Conservation (phyloP, 1,140 invertebrate species). For the Hylyphantes graminicola region DNA sequence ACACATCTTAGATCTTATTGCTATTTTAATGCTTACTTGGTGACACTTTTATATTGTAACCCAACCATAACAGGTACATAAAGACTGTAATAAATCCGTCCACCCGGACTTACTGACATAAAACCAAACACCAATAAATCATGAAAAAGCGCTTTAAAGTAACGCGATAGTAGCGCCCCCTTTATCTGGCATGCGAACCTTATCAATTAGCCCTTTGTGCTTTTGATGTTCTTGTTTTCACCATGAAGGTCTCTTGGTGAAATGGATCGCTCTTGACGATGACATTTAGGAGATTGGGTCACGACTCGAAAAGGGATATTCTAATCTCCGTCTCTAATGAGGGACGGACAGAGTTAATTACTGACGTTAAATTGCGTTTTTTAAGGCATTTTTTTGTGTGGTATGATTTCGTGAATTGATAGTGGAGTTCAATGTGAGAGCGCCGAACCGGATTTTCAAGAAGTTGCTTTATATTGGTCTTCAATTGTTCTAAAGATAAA, state of each 20-base stretch:
- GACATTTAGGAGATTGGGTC: conserved; percentile 36
- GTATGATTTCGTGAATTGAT: not conserved
- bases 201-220: conserved; percentile 40
- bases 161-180: not conserved
- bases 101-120: not conserved
- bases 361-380: not conserved
- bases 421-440: no score
- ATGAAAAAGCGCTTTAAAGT: no score
- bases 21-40: not conserved
- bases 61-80: not conserved
- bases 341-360: conserved; percentile 10
- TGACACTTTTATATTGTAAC: not conserved
- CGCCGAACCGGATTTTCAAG: not conserved
- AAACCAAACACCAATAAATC: not conserved
- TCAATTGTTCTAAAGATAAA: not conserved
- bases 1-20: not conserved
- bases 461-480: not conserved
- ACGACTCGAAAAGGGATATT: conserved; percentile 1
- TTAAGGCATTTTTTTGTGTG: not conserved
- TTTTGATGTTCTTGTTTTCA: not conserved
- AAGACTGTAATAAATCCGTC: not conserved
- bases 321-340: conserved; percentile 14
- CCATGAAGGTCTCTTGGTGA: not conserved
- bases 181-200: not conserved
- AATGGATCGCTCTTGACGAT: conserved; percentile 15